phyloP scores from a whole-genome alignment of 1,140 invertebrate species.

The Solen grandis region DNA sequence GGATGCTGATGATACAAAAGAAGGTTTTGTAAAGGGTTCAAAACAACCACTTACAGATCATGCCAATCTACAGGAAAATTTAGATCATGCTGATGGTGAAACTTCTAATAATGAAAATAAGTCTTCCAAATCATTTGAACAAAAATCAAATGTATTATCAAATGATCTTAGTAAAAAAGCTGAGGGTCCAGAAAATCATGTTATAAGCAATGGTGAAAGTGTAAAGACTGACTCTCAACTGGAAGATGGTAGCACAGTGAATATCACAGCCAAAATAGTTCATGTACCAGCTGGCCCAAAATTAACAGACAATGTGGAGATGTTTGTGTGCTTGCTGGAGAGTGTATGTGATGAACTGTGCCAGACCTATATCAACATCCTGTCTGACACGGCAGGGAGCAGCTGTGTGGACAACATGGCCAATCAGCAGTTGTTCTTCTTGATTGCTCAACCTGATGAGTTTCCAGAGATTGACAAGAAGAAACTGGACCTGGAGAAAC shows the following conservation, averaged over 20 bases:
- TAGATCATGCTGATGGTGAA: not conserved
- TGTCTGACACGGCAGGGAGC: constrained; percentile 83
- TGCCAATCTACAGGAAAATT: no score
- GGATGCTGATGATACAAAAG: no score
- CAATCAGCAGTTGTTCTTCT: constrained; percentile 85
- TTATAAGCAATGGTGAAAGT: not conserved
- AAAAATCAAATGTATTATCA: no score
- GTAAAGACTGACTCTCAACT: not conserved
- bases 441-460: constrained; percentile 85
- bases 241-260: constrained; percentile 4
- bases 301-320: constrained; percentile 54
- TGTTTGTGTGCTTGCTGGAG: constrained; percentile 79
- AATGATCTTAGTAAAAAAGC: not conserved
- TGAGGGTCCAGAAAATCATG: not conserved
- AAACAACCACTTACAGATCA: no score
- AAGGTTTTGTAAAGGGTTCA: no score
- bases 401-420: constrained; percentile 83
- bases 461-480: constrained; percentile 73
- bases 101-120: not conserved
- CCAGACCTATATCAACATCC: constrained; percentile 85
- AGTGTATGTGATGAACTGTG: constrained; percentile 84
- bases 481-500: constrained; percentile 31
- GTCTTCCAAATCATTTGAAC: constrained; percentile 10
- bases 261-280: constrained; percentile 17
- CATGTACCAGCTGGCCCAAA: no score